A percentile compares a stretch with the other conserved stretches of the same genome.
These are phyloP conservation scores for Ectemnius continuus DNA, from an alignment of 2,888 invertebrate genomes.

Conservation along the genomic window DNA sequence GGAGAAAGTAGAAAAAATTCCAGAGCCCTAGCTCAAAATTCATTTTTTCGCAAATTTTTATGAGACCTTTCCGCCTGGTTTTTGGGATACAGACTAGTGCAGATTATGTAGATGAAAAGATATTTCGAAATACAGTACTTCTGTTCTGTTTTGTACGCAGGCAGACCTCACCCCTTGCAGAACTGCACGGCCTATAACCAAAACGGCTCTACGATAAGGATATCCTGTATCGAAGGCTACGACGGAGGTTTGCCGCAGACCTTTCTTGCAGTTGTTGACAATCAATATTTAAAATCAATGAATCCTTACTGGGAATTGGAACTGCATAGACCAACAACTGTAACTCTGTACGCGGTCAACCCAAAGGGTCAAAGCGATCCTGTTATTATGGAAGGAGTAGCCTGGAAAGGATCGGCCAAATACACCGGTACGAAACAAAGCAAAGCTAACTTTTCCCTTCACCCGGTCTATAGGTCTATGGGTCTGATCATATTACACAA, in stretches of 20 bases:
- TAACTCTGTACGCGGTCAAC: conserved; percentile 91
- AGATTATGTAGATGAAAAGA: no score
- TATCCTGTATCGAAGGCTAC: conserved; percentile 93
- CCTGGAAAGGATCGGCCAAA: conserved; percentile 88
- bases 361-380: conserved; percentile 93
- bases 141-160: conserved; percentile 78
- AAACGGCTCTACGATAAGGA: conserved; percentile 90
- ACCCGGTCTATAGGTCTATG: no score
- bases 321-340: conserved; percentile 77
- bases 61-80: no score
- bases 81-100: no score
- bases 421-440: conserved; percentile 68
- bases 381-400: conserved; percentile 89
- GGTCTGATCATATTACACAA: no score
- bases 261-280: conserved; percentile 81
- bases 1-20: no score
- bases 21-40: no score
- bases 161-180: conserved; percentile 91
- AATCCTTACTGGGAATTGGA: conserved; percentile 75
- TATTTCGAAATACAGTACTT: no score
- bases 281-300: conserved; percentile 70
- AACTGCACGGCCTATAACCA: conserved; percentile 94
- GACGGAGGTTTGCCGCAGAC: conserved; percentile 93
- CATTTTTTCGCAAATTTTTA: no score
- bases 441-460: conserved; percentile 27